Base-by-base conservation (phyloP, 2,113 vertebrate species). In the Poecile atricapillus region DNA sequence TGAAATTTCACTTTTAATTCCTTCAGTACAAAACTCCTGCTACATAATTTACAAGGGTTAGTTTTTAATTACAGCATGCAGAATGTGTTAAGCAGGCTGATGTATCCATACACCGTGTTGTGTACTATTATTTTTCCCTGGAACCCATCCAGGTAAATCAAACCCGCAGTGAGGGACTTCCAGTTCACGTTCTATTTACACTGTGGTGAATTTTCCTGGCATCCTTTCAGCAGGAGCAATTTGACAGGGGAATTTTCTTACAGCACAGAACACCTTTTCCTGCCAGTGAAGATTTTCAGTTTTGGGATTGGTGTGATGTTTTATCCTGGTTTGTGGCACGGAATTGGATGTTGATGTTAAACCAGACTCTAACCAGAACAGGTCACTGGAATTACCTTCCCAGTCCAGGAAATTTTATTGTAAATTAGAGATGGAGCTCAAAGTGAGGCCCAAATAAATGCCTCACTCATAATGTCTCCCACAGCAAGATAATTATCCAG, bases 311-410 rank as follows among this genome's bases (percentile, higher is more conserved):
- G 25, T 56, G n/a, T 27, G 17, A 71, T 41, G 25, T 68, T 75
- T 59, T 41, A 37, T 9, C 18, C 28, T 43, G 13, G 27, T 50
- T 46, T 3, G 2, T n/a, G 30, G 47, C 11, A 1, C 0, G 0
- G 43, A 90, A 62, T 9, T 46, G 77, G 27, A 20, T 27, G 68
- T 4, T 37, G 35, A 19, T 47, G 46, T 60, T 53, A 46, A 73
- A 74, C n/a, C 69, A 20, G 7, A 3, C 31, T 62, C 41, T 60
- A 21, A 64, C 20, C 44, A 30, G 24, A 25, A 46, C 28, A 35
- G 25, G 5, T 21, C 35, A 23, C 47, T 49, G 37, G 7, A 82
- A 79, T 49, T 67, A 63, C 15, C 33, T 55, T 74, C 37, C 33
- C 23, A 9, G 30, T 16, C 15, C 41, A 62, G 20, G 20, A 63